A percentile compares a stretch with the other conserved stretches of the same genome.
Evolutionary conservation across 1,140 invertebrate species (phyloP).

Genomic region (Drosophila sproati): DNA sequence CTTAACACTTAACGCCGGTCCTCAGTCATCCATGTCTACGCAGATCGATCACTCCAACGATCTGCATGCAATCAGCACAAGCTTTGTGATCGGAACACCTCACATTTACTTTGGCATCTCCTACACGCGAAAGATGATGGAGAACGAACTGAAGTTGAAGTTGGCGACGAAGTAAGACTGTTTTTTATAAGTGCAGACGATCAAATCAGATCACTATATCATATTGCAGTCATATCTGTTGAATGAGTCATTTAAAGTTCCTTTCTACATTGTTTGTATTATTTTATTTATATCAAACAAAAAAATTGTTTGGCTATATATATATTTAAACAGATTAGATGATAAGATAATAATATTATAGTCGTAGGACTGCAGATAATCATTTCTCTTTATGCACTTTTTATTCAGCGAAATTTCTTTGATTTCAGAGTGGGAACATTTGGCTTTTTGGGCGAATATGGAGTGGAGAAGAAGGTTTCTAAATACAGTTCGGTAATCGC

Average conservation of each 20-base stretch:
- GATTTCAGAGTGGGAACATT: conserved; percentile 92
- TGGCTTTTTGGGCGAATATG: conserved; percentile 94
- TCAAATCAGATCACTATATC: too few relatives aligned
- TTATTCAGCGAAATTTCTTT: background rate
- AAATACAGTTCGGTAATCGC: conserved; percentile 95
- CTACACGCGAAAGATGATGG: conserved; percentile 91
- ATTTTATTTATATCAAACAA: background rate
- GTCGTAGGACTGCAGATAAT: too few relatives aligned
- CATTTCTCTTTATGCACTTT: too few relatives aligned
- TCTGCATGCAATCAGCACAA: conserved; percentile 87
- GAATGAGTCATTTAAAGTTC: too few relatives aligned
- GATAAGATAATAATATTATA: too few relatives aligned
- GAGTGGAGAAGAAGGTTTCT: conserved; percentile 96
- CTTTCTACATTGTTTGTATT: too few relatives aligned
- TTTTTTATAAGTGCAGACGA: too few relatives aligned
- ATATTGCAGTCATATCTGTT: too few relatives aligned
- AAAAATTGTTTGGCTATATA: too few relatives aligned
- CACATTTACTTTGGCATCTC: conserved; percentile 91
- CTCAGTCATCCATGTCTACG: conserved; percentile 91
- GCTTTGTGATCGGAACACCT: conserved; percentile 92
- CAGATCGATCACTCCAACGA: conserved; percentile 91
- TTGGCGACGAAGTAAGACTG: conserved; percentile 90
- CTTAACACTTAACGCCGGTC: conserved; percentile 90
- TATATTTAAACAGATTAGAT: too few relatives aligned
- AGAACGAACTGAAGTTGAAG: conserved; percentile 91